Percentiles rank a stretch among this genome's conserved stretches.
These are phyloP conservation scores for Ophioninae sp. DNA, from an alignment of 2,888 invertebrate species.

Conservation along the genomic window DNA sequence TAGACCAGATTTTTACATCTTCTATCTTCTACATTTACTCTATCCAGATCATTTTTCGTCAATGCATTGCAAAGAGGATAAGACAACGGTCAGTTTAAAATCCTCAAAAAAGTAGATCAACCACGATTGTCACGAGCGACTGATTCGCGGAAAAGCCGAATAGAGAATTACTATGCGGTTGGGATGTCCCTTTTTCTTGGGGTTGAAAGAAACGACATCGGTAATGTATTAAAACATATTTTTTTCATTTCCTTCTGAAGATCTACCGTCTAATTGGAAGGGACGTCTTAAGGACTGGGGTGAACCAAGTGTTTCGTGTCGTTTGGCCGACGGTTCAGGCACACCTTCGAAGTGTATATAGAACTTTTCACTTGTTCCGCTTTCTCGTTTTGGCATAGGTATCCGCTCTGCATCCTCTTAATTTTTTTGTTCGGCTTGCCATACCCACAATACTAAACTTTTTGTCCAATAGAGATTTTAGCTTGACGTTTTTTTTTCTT, in stretches of 20 bases:
- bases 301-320: slow-evolving; percentile 66
- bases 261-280: slow-evolving; percentile 76
- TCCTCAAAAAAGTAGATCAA: slow-evolving; percentile 26
- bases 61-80: slow-evolving; percentile 45
- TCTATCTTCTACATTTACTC: slow-evolving; percentile 57
- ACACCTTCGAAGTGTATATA: slow-evolving; percentile 5
- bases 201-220: neutral
- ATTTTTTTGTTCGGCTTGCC: slow-evolving; percentile 3
- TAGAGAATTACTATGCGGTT: neutral
- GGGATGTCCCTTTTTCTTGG: neutral
- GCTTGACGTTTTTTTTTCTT: neutral
- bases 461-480: neutral
- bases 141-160: neutral
- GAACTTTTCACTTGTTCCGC: slow-evolving; percentile 18
- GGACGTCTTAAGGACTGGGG: slow-evolving; percentile 73
- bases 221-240: slow-evolving; percentile 1
- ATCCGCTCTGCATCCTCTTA: slow-evolving; percentile 7
- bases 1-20: slow-evolving; percentile 65
- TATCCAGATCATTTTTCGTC: slow-evolving; percentile 58
- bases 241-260: slow-evolving; percentile 57
- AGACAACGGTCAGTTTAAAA: slow-evolving; percentile 46
- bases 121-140: slow-evolving; percentile 25
- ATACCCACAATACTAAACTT: slow-evolving; percentile 18
- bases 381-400: slow-evolving; percentile 3
- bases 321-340: slow-evolving; percentile 32